phyloP scores from a whole-genome alignment of 64 coral and sea anemone species.

The Porites australiensis region DNA sequence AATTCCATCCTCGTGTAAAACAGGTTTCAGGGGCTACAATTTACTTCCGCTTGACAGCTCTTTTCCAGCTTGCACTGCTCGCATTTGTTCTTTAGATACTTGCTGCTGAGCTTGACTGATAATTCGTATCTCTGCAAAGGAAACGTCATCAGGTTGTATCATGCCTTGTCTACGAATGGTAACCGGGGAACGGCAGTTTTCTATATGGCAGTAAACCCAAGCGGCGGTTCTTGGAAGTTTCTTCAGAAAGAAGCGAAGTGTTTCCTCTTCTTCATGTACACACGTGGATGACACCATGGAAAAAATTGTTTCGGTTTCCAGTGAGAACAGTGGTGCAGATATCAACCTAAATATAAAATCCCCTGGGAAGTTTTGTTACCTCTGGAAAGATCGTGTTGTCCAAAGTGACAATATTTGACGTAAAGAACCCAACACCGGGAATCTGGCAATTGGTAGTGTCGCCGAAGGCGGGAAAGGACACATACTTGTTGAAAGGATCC shows the following conservation, averaged over 20 bases:
- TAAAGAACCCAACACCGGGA: not conserved
- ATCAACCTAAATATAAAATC: not conserved
- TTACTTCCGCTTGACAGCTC: slow-evolving; percentile 34
- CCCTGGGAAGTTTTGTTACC: not conserved
- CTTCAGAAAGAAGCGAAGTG: not conserved
- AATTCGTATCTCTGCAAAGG: slow-evolving; percentile 32
- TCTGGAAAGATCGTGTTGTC: not conserved
- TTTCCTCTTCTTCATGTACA: not conserved
- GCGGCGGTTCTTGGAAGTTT: slow-evolving; percentile 1
- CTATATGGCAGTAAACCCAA: slow-evolving; percentile 27
- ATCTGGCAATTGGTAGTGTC: not conserved
- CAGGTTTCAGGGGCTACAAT: slow-evolving; percentile 54
- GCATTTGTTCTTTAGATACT: slow-evolving; percentile 50
- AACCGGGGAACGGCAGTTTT: slow-evolving; percentile 40
- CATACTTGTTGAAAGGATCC: slow-evolving; percentile 23
- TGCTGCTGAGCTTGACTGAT: slow-evolving; percentile 57
- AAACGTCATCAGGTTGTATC: slow-evolving; percentile 48
- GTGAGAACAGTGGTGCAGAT: not conserved
- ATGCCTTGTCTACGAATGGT: not conserved
- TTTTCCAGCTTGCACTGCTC: slow-evolving; percentile 29
- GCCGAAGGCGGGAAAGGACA: not conserved
- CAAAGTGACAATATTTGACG: not conserved
- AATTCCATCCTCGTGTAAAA: too few species aligned
- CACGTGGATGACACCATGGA: slow-evolving; percentile 25
- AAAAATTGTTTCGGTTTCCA: slow-evolving; percentile 21